These are phyloP conservation scores for Bucco capensis DNA, from an alignment of 2,113 vertebrate genomes.

Conservation along the genomic window DNA sequence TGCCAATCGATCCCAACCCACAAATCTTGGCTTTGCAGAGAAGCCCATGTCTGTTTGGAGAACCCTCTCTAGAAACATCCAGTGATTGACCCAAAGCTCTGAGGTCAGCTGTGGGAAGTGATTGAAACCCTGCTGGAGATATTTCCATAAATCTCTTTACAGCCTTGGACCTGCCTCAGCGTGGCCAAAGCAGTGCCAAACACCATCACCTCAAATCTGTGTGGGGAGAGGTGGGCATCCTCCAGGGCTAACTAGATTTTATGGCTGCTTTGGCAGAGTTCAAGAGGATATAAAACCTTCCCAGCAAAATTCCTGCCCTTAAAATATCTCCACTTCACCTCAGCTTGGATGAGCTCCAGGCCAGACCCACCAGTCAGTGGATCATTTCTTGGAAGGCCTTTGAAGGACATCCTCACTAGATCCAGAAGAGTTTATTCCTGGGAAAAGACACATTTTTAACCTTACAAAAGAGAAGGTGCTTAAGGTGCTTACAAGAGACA, in stretches of 20 bases:
- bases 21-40: slow-evolving; percentile 37
- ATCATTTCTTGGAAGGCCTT: neutral
- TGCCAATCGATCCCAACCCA: slow-evolving; percentile 46
- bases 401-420: neutral
- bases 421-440: neutral
- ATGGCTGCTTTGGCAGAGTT: neutral
- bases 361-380: neutral
- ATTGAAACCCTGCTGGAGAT: slow-evolving; percentile 4
- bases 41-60: neutral
- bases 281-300: neutral
- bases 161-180: neutral
- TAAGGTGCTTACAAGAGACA: no score
- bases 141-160: neutral
- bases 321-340: neutral
- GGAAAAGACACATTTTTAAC: neutral
- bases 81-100: neutral
- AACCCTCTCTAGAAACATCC: neutral
- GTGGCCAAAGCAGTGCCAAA: accelerated
- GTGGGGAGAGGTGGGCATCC: neutral
- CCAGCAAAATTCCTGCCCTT: neutral
- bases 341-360: neutral
- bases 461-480: neutral
- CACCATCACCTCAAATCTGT: neutral
- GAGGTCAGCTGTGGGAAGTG: neutral
- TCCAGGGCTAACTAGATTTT: neutral